Evolutionary conservation across 2,888 invertebrate species (phyloP).

Genomic region (Alloscopus bannaensis): DNA sequence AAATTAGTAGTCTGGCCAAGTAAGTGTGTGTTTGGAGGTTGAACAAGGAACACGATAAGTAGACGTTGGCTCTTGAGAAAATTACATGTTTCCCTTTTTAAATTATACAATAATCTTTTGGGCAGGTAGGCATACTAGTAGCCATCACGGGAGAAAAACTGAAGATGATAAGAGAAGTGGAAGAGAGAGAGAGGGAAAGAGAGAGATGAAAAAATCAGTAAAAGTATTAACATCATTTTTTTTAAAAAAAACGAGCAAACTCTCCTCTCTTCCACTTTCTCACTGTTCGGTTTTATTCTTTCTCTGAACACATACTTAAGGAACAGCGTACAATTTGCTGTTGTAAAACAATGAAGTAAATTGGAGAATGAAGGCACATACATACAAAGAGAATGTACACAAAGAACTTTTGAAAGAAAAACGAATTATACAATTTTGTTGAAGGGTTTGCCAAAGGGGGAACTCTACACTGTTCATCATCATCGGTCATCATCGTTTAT

Average conservation of each 20-base stretch:
- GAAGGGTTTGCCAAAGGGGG: conserved; percentile 51
- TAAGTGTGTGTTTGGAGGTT: conserved; percentile 64
- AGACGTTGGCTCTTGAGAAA: conserved; percentile 64
- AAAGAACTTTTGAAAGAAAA: no score
- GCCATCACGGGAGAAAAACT: neutral
- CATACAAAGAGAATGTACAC: no score
- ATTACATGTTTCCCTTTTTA: conserved; percentile 60
- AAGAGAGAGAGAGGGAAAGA: neutral
- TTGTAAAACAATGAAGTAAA: no score
- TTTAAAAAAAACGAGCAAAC: no score
- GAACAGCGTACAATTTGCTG: no score
- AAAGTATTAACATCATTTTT: no score
- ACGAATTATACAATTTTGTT: no score
- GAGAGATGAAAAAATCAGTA: neutral
- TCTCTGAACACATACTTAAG: no score
- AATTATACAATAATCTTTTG: conserved; percentile 63
- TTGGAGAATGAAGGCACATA: no score
- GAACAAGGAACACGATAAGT: conserved; percentile 64
- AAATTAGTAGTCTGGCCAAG: conserved; percentile 59
- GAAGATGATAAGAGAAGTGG: conserved; percentile 18
- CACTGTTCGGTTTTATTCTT: no score
- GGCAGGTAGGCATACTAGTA: conserved; percentile 32
- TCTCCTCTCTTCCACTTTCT: no score
- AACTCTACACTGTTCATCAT: conserved; percentile 18
- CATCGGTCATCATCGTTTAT: conserved; percentile 52